These are phyloP conservation scores for Drosophila punjabiensis DNA, from an alignment of 1,140 invertebrate species.

Conservation along the genomic window DNA sequence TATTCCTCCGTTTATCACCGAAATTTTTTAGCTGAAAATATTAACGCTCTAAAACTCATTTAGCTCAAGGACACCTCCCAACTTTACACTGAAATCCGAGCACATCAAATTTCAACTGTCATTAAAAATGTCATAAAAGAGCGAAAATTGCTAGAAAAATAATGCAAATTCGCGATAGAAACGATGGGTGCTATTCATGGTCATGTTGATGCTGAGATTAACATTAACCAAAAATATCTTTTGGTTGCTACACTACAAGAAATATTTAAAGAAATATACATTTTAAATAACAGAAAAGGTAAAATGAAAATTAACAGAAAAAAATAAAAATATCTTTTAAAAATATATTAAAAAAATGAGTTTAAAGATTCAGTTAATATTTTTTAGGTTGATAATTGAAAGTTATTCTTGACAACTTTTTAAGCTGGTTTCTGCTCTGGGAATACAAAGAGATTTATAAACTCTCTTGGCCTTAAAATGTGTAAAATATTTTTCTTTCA, in stretches of 20 bases:
- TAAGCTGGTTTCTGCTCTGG: background rate
- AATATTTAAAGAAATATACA: background rate
- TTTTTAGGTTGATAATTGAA: too few relatives aligned
- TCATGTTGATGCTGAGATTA: constrained; percentile 48
- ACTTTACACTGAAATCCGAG: constrained; percentile 34
- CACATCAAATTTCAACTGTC: constrained; percentile 70
- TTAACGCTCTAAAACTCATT: constrained; percentile 21
- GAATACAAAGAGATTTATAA: background rate
- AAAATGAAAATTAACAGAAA: background rate
- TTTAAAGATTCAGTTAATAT: too few relatives aligned
- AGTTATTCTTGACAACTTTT: background rate
- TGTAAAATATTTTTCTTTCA: background rate
- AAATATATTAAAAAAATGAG: too few relatives aligned
- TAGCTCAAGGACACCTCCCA: constrained; percentile 57
- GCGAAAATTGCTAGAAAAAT: constrained; percentile 25
- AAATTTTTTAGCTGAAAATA: background rate
- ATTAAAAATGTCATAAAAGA: constrained; percentile 70
- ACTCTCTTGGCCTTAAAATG: background rate
- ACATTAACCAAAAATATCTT: constrained; percentile 54
- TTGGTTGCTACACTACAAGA: constrained; percentile 1
- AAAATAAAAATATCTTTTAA: too few relatives aligned
- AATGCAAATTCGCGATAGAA: constrained; percentile 49
- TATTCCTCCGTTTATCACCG: background rate
- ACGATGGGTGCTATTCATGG: constrained; percentile 9
- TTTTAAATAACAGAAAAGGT: background rate